Evolutionary conservation across 2,888 invertebrate species (phyloP).

Genomic region (Archips xylosteana): DNA sequence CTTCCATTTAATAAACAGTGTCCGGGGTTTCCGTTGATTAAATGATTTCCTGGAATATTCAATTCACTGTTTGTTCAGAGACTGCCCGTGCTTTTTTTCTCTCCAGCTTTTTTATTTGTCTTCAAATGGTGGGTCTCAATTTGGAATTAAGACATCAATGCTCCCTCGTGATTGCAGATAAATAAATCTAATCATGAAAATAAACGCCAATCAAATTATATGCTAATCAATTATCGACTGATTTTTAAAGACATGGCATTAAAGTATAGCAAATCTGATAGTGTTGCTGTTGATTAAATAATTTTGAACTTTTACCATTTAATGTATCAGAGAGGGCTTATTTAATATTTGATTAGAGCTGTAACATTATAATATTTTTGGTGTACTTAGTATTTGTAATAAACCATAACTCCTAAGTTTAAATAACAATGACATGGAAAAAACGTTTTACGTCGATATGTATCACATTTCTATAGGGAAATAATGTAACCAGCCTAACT

Average conservation of each 20-base stretch:
- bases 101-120: not conserved
- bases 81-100: not conserved
- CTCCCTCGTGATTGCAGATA: not conserved
- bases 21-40: constrained; percentile 12
- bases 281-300: no score
- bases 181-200: not conserved
- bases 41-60: constrained; percentile 18
- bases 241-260: not conserved
- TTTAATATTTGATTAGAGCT: no score
- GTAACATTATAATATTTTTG: no score
- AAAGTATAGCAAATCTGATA: not conserved
- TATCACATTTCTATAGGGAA: not conserved
- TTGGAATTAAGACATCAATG: not conserved
- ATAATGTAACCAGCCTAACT: not conserved
- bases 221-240: not conserved
- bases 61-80: constrained; percentile 9
- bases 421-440: no score
- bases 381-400: no score
- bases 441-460: not conserved
- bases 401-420: no score
- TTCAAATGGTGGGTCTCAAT: not conserved
- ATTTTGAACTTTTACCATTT: not conserved
- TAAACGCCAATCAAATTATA: not conserved
- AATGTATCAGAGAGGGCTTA: not conserved
- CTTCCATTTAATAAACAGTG: constrained; percentile 10